These are phyloP conservation scores for Tenualosa thibaudeaui DNA, from an alignment of 2,797 vertebrate species.

Conservation along the genomic window DNA sequence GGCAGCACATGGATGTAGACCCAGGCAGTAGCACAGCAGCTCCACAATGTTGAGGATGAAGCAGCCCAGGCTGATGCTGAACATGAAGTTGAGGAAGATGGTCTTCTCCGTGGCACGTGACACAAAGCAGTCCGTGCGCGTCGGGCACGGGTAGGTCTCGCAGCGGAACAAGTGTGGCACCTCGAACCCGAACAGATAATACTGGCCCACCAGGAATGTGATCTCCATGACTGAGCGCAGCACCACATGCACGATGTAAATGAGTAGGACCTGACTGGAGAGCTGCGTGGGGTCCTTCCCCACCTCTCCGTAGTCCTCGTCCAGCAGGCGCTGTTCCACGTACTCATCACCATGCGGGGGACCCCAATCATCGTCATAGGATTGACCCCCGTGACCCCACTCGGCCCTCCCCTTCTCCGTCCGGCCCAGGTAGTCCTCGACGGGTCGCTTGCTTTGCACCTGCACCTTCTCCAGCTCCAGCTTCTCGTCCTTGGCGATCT, in stretches of 20 bases:
- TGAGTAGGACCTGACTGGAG: conserved; percentile 54
- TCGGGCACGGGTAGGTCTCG: conserved; percentile 68
- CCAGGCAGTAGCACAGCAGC: conserved; percentile 70
- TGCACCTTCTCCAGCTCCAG: conserved; percentile 33
- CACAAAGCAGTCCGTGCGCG: conserved; percentile 71
- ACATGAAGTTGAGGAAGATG: conserved; percentile 75
- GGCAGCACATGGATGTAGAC: conserved; percentile 67
- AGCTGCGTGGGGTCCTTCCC: conserved; percentile 44
- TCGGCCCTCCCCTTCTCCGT: not conserved
- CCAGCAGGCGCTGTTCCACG: conserved; percentile 46
- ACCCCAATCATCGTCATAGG: conserved; percentile 38
- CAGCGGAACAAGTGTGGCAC: conserved; percentile 70
- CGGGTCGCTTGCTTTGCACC: not conserved
- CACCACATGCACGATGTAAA: conserved; percentile 68
- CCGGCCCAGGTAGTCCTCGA: not conserved
- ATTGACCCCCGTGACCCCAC: not conserved
- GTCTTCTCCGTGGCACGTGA: conserved; percentile 74
- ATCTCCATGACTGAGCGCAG: conserved; percentile 69
- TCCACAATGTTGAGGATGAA: conserved; percentile 73
- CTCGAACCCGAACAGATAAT: conserved; percentile 72
- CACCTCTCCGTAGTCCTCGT: conserved; percentile 39
- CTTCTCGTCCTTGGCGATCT: conserved; percentile 54
- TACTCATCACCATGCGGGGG: conserved; percentile 34
- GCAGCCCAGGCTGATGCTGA: conserved; percentile 67
- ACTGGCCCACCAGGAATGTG: conserved; percentile 70